phyloP scores from a whole-genome alignment of 2,888 invertebrate genomes.

The Melangyna quadrimaculata region DNA sequence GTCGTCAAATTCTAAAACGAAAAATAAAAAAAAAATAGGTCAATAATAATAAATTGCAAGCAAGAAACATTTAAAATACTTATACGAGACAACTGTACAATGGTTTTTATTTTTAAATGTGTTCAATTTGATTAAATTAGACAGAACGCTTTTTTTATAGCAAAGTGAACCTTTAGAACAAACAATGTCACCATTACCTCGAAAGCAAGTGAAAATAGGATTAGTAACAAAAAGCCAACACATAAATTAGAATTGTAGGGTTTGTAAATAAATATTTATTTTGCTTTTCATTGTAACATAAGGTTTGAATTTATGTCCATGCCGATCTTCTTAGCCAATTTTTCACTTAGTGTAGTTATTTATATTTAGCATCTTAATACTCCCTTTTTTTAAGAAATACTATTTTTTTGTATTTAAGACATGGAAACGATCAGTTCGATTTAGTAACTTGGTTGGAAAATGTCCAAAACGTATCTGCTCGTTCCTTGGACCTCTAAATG shows the following conservation, averaged over 20 bases:
- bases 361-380: neutral
- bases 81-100: neutral
- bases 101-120: neutral
- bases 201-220: neutral
- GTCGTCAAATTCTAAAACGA: conserved; percentile 77
- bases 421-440: neutral
- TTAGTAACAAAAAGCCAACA: neutral
- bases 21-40: conserved; percentile 17
- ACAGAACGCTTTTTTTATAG: neutral
- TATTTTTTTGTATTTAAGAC: neutral
- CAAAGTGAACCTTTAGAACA: neutral
- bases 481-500: too few species aligned
- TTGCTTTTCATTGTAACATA: neutral
- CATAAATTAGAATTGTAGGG: neutral
- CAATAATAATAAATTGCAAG: conserved; percentile 12
- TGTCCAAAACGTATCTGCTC: too few species aligned
- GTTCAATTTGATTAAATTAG: neutral
- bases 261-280: neutral
- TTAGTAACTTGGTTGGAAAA: neutral
- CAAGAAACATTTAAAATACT: neutral
- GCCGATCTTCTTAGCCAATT: neutral
- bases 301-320: neutral
- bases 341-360: neutral
- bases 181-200: neutral
- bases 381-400: too few species aligned